phyloP scores from a whole-genome alignment of 2,113 vertebrate genomes.

The Hippoglossus stenolepis region DNA sequence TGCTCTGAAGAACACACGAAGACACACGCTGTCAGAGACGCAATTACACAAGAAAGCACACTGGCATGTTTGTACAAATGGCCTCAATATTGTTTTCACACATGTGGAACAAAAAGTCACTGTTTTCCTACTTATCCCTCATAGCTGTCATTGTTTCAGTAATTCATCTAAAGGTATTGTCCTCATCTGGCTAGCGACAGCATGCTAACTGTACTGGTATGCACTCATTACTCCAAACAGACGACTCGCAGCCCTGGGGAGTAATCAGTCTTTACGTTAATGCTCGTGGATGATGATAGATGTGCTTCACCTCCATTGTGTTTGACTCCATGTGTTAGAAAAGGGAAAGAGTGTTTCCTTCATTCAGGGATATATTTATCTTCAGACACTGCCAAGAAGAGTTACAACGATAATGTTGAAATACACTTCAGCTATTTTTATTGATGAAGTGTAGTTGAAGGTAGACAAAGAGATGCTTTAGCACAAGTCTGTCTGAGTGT shows the following conservation, averaged over 20 bases:
- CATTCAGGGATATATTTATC: slow-evolving; percentile 29
- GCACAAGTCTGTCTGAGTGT: slow-evolving; percentile 16
- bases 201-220: slow-evolving; percentile 76
- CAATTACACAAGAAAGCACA: slow-evolving; percentile 51
- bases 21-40: slow-evolving; percentile 45
- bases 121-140: slow-evolving; percentile 61
- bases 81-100: slow-evolving; percentile 49
- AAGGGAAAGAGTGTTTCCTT: slow-evolving; percentile 40
- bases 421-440: slow-evolving; percentile 17
- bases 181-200: slow-evolving; percentile 72
- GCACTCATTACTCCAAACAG: slow-evolving; percentile 64
- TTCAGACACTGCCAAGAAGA: slow-evolving; percentile 30
- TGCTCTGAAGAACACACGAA: slow-evolving; percentile 53
- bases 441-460: slow-evolving; percentile 13
- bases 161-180: slow-evolving; percentile 73
- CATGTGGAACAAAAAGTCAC: slow-evolving; percentile 55
- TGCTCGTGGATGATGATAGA: slow-evolving; percentile 70
- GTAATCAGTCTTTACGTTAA: slow-evolving; percentile 73
- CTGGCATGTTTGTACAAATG: slow-evolving; percentile 47
- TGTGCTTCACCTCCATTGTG: slow-evolving; percentile 61
- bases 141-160: slow-evolving; percentile 51
- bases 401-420: slow-evolving; percentile 25
- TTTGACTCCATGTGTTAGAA: slow-evolving; percentile 39
- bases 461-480: slow-evolving; percentile 37
- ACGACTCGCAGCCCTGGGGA: slow-evolving; percentile 53